Conservation (phyloP, 2,113 vertebrate species). For the Laticauda colubrina region DNA sequence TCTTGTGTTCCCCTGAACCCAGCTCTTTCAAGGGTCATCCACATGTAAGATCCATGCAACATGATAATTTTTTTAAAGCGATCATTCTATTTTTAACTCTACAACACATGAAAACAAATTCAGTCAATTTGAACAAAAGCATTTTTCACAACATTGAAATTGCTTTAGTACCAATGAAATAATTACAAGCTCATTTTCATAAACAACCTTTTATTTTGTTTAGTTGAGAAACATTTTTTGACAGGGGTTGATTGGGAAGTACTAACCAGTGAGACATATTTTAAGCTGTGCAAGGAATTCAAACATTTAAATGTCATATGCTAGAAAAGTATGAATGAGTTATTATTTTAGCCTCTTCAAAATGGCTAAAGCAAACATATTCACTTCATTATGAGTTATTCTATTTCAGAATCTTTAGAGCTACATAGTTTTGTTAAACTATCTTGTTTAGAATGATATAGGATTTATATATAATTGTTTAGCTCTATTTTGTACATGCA, state of each 20-base stretch:
- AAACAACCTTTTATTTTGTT: constrained; percentile 29
- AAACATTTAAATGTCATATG: neutral
- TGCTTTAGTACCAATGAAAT: constrained; percentile 1
- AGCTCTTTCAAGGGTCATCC: neutral
- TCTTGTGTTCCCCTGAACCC: neutral
- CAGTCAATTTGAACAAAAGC: neutral
- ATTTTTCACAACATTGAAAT: neutral
- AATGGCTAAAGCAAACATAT: neutral
- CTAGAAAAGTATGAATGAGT: neutral
- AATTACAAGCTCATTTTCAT: constrained; percentile 10
- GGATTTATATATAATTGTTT: neutral
- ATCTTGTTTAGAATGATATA: neutral
- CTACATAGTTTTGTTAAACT: neutral
- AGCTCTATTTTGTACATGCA: neutral
- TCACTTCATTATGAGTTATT: neutral
- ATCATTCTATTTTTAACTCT: neutral
- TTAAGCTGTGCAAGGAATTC: neutral
- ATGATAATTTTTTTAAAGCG: neutral
- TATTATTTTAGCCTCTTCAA: neutral
- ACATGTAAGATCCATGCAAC: neutral
- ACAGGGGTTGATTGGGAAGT: neutral
- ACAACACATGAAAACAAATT: neutral
- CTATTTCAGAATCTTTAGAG: neutral
- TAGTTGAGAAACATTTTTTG: constrained; percentile 9
- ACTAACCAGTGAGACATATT: neutral